Base-by-base conservation (phyloP, 2,797 vertebrate genomes). In the Spondyliosoma cantharus region DNA sequence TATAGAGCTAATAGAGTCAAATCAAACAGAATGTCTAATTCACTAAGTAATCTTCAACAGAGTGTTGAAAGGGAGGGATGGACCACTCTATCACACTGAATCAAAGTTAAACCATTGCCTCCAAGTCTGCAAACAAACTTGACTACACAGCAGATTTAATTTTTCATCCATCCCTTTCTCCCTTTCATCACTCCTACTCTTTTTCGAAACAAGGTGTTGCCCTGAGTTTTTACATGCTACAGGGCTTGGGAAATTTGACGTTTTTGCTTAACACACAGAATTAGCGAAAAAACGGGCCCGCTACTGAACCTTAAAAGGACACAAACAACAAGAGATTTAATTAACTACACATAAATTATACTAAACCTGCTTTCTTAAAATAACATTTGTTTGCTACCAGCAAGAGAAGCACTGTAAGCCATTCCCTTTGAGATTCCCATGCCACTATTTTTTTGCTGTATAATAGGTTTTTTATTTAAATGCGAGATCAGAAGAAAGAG, bases 381-480 rank as follows among this genome's bases (percentile, higher is more conserved):
- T 95, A 95, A 95, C 93, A 95, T 95, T 95, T 95, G 95, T 96
- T 96, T 95, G 94, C 95, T 95, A 94, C 88, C 82, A 96, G 95
- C 94, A 90, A 94, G 91, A 92, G 93, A 82, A 92, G 90, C 91
- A 91, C 90, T 91, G 87, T 90, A 87, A 92, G 92, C 89, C 85
- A 76, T 92, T 92, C 90, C 93, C 93, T 92, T 63, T 78, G 90
- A 88, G 92, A 94, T 91, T 94, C 95, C 94, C 93, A 93, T 74
- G 92, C 90, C 92, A 90, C 91, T 76, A 78, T 90, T 90, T 93
- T 94, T 95, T 95, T 95, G 95, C 95, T 95, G 95, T 89, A 95
- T 96, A 95, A 95, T 94, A 95, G 94, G 90, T 94, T 95, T 96
- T 95, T 95, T 94, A 95, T 95, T 96, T 94, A 95, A 95, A 95